Evolutionary conservation across 2,113 vertebrate species (phyloP).

Genomic region (Empidonax traillii): DNA sequence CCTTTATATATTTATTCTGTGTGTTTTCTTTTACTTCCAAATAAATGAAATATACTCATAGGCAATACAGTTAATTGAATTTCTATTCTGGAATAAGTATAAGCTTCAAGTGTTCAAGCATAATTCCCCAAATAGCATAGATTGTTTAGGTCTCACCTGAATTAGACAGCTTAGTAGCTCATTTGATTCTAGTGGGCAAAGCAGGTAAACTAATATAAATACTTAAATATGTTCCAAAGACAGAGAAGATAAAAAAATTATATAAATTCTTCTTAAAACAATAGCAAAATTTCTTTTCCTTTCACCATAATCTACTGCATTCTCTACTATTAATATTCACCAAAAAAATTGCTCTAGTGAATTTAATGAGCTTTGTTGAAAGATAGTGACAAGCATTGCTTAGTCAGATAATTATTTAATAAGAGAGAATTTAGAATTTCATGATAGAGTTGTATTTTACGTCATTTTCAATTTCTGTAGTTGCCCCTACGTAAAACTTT

Average conservation of each 20-base stretch:
- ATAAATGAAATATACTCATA: background rate
- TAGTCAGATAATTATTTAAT: background rate
- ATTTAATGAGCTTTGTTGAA: background rate
- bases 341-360: background rate
- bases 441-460: background rate
- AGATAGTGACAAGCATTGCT: background rate
- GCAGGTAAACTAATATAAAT: background rate
- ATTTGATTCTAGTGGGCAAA: background rate
- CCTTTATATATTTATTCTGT: background rate
- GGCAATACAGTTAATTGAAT: conserved; percentile 14
- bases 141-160: background rate
- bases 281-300: background rate
- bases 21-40: background rate
- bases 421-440: background rate
- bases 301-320: background rate
- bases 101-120: background rate
- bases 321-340: background rate
- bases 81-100: background rate
- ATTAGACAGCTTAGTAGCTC: background rate
- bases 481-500: background rate
- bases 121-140: background rate
- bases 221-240: background rate
- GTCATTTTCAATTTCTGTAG: background rate
- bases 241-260: background rate
- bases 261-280: background rate